Conservation (phyloP, 2,113 vertebrate species). For the Pontoporia blainvillei region DNA sequence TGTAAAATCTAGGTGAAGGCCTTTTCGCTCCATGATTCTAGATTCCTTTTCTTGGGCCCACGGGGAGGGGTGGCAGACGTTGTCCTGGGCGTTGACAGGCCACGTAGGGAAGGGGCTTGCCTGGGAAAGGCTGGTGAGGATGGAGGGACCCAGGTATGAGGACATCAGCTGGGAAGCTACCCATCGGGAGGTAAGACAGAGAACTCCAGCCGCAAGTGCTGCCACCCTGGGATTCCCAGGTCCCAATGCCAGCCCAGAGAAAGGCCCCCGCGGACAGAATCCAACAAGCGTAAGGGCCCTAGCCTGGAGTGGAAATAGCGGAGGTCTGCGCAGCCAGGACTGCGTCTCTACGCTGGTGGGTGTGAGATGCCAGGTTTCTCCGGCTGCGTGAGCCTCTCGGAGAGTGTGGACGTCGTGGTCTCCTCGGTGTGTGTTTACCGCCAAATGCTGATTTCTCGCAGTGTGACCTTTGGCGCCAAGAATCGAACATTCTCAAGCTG, state of each 20-base stretch:
- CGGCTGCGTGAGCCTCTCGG: rapidly evolving
- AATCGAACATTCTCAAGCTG: background rate
- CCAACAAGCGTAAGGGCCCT: rapidly evolving
- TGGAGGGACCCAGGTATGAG: background rate
- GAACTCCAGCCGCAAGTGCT: background rate
- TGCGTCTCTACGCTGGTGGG: rapidly evolving
- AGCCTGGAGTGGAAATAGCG: rapidly evolving
- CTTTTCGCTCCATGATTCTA: background rate
- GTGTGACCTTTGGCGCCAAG: background rate
- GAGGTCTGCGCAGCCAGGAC: background rate
- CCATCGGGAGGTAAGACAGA: background rate
- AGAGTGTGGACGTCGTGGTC: background rate
- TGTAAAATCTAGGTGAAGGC: background rate
- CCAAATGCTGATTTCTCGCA: background rate
- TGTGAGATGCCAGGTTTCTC: background rate
- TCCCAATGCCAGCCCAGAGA: background rate
- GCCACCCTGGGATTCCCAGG: background rate
- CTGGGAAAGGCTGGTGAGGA: background rate
- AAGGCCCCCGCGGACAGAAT: background rate
- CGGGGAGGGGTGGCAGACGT: background rate
- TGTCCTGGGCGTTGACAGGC: background rate
- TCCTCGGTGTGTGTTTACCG: background rate
- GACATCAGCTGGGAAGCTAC: background rate
- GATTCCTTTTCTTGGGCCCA: background rate
- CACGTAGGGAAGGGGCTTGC: background rate